Percentiles rank a stretch among this genome's conserved stretches.
These are phyloP conservation scores for Erebia ligea DNA, from an alignment of 2,888 invertebrate genomes.

Conservation along the genomic window DNA sequence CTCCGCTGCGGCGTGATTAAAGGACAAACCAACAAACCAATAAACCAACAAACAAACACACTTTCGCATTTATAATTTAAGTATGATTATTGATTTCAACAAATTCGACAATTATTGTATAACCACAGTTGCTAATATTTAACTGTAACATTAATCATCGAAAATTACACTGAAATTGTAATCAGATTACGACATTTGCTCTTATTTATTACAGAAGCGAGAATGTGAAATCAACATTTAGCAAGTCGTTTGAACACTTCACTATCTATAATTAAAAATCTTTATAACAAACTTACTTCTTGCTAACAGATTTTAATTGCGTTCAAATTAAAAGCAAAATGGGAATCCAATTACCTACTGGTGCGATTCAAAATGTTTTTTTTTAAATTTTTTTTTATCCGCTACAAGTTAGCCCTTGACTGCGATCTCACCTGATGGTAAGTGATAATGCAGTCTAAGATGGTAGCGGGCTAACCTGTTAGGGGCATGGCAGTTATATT, in stretches of 20 bases:
- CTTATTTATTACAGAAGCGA: constrained; percentile 1
- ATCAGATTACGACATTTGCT: constrained; percentile 5
- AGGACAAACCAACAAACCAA: no score
- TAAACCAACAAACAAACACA: no score
- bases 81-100: no score
- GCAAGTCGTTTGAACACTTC: background rate
- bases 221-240: constrained; percentile 14
- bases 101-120: no score
- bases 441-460: no score
- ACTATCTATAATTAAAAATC: constrained; percentile 24
- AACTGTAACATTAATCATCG: background rate
- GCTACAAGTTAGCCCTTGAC: no score
- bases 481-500: no score
- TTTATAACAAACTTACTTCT: background rate
- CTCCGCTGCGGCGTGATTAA: no score
- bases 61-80: no score
- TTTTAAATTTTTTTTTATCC: no score
- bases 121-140: background rate
- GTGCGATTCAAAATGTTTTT: background rate
- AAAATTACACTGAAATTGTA: constrained; percentile 4
- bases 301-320: background rate
- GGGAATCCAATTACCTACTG: background rate
- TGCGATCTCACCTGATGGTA: no score
- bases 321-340: background rate
- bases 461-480: no score